These are phyloP conservation scores for Monomorium pharaonis DNA, from an alignment of 1,140 invertebrate genomes.

Conservation along the genomic window DNA sequence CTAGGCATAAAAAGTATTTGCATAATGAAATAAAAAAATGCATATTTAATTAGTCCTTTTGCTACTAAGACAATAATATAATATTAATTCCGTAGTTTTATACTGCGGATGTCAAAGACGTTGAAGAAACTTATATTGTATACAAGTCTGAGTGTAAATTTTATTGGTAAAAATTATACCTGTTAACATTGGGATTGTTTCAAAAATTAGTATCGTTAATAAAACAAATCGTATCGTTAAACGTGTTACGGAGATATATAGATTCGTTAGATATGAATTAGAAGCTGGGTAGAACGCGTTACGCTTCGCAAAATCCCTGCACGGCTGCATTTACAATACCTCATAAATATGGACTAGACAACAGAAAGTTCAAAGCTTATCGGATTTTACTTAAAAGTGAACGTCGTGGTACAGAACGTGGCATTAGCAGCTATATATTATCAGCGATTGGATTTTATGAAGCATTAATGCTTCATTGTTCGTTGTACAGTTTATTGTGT, in stretches of 20 bases:
- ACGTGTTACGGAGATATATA: neutral
- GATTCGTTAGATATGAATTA: slow-evolving; percentile 3
- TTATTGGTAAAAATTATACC: neutral
- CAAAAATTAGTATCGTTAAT: too few relatives aligned
- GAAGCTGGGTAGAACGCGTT: neutral
- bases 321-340: slow-evolving; percentile 1
- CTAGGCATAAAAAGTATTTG: neutral
- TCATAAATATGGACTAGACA: slow-evolving; percentile 41
- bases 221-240: too few relatives aligned
- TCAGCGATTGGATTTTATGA: slow-evolving; percentile 14
- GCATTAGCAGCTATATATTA: neutral
- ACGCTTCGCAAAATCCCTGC: neutral
- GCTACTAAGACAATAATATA: neutral
- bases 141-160: neutral
- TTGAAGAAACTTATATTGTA: neutral
- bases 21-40: neutral
- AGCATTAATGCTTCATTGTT: neutral
- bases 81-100: neutral
- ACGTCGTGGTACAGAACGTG: neutral
- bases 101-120: neutral
- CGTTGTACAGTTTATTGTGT: neutral
- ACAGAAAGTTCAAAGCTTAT: slow-evolving; percentile 41
- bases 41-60: neutral
- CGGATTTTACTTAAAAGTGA: slow-evolving; percentile 30
- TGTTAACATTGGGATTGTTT: neutral